Evolutionary conservation across 2,797 vertebrate species (phyloP).

Genomic region (Lophotriccus pileatus): DNA sequence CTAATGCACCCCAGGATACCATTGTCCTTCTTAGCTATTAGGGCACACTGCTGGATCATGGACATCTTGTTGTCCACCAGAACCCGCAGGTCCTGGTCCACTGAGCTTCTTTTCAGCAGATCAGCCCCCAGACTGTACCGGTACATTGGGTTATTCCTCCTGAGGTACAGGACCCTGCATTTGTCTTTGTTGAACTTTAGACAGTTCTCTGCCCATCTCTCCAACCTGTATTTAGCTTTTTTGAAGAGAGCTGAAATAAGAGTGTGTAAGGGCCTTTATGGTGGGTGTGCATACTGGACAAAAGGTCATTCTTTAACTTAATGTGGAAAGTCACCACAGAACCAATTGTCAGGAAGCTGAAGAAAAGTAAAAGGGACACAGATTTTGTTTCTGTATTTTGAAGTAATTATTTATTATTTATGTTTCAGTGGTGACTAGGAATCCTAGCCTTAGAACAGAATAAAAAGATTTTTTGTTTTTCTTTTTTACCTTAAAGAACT

Average conservation of each 20-base stretch:
- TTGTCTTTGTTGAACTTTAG: not conserved
- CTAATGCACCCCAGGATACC: fast-evolving
- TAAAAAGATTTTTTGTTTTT: not conserved
- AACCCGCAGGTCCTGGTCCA: fast-evolving
- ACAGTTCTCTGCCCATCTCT: not conserved
- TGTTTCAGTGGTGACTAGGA: not conserved
- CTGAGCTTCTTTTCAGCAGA: not conserved
- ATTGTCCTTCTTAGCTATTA: fast-evolving
- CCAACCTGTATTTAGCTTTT: not conserved
- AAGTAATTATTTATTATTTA: not conserved
- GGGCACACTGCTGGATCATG: not conserved
- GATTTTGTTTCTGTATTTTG: not conserved
- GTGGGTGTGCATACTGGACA: not conserved
- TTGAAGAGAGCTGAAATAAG: not conserved
- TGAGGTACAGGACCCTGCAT: no score
- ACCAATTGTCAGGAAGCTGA: not conserved
- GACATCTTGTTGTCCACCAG: no score
- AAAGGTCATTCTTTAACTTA: not conserved
- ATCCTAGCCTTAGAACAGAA: not conserved
- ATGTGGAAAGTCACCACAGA: not conserved
- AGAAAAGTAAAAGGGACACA: not conserved
- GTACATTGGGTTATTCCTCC: not conserved
- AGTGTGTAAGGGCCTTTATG: not conserved
- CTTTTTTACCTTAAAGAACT: not conserved
- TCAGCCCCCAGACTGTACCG: not conserved